Percentiles rank a stretch among this genome's conserved stretches.
These are phyloP conservation scores for Sesamia inferens DNA, from an alignment of 2,888 invertebrate species.

Conservation along the genomic window DNA sequence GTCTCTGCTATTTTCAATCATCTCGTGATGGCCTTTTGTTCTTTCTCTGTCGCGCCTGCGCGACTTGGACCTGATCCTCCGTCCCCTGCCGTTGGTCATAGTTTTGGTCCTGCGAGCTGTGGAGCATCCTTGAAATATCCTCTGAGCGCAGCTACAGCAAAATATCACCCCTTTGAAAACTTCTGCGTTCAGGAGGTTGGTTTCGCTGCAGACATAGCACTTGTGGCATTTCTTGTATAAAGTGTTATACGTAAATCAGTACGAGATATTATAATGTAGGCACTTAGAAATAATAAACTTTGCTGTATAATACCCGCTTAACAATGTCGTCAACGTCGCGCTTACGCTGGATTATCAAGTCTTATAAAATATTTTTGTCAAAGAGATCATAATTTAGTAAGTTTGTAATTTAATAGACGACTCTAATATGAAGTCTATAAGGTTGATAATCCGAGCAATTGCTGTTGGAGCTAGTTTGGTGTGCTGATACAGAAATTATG, in stretches of 20 bases:
- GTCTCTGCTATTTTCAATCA: too few relatives aligned
- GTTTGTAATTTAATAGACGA: slow-evolving; percentile 9
- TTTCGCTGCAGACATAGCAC: too few relatives aligned
- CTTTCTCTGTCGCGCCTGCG: too few relatives aligned
- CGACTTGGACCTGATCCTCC: too few relatives aligned
- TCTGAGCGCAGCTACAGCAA: too few relatives aligned
- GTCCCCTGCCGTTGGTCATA: too few relatives aligned
- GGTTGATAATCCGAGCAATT: slow-evolving; percentile 4
- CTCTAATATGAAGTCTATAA: slow-evolving; percentile 26
- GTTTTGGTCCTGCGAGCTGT: too few relatives aligned
- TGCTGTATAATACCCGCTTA: not conserved
- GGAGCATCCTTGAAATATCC: too few relatives aligned
- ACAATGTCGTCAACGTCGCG: not conserved
- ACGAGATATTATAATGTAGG: not conserved
- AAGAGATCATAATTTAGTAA: slow-evolving; percentile 20
- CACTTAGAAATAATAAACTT: slow-evolving; percentile 7
- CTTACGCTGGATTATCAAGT: slow-evolving; percentile 23
- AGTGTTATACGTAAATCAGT: not conserved
- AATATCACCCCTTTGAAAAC: too few relatives aligned
- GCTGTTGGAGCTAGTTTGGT: slow-evolving; percentile 16
- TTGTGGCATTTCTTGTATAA: too few relatives aligned
- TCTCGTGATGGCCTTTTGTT: too few relatives aligned
- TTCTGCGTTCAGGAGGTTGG: too few relatives aligned
- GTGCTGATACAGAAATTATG: slow-evolving; percentile 29
- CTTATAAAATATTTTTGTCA: slow-evolving; percentile 24